A percentile compares a stretch with the other conserved stretches of the same genome.
Conservation (phyloP, 2,797 vertebrate species). For the Brachymystax lenok region DNA sequence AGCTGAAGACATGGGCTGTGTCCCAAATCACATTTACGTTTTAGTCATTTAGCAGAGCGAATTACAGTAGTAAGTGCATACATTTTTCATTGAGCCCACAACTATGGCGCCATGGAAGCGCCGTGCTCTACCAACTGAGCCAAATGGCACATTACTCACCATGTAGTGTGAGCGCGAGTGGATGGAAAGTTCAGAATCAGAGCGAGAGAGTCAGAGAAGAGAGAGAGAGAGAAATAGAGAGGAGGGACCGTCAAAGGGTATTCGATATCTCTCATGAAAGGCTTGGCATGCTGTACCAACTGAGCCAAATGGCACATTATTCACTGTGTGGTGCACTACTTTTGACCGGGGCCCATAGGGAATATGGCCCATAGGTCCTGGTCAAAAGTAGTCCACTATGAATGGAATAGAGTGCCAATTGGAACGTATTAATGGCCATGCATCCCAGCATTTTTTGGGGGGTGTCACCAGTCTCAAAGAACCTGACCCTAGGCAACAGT, state of each 20-base stretch:
- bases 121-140: too few relatives aligned
- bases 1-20: slow-evolving; percentile 68
- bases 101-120: too few relatives aligned
- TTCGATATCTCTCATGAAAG: slow-evolving; percentile 74
- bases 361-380: neutral
- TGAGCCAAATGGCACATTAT: too few relatives aligned
- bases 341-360: neutral
- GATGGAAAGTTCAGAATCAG: slow-evolving; percentile 76
- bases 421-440: neutral
- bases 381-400: neutral
- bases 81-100: too few relatives aligned
- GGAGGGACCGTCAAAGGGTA: slow-evolving; percentile 59
- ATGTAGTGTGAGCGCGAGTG: slow-evolving; percentile 1
- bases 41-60: too few relatives aligned
- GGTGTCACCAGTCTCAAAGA: slow-evolving; percentile 16
- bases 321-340: neutral
- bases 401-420: neutral
- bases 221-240: slow-evolving; percentile 15
- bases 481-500: too few relatives aligned
- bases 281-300: slow-evolving; percentile 9
- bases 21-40: neutral
- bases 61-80: too few relatives aligned
- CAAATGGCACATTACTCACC: too few relatives aligned
- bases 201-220: slow-evolving; percentile 40
- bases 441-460: slow-evolving; percentile 59